phyloP scores from a whole-genome alignment of 2,113 vertebrate genomes.

The Pimephales promelas region DNA sequence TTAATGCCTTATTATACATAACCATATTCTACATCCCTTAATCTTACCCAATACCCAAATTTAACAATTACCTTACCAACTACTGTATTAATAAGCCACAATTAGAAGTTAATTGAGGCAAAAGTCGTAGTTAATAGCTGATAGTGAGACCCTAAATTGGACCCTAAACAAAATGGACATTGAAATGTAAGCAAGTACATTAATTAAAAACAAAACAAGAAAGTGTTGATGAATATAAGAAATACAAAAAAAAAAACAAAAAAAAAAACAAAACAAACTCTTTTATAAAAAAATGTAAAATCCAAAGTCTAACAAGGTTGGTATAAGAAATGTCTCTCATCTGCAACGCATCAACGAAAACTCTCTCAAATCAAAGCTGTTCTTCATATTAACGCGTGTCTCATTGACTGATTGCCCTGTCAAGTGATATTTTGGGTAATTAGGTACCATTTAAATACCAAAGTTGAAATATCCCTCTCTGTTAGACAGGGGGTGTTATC shows the following conservation, averaged over 20 bases:
- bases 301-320: background rate
- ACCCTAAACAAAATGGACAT: too few relatives aligned
- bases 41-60: too few relatives aligned
- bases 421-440: slow-evolving; percentile 60
- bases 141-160: too few relatives aligned
- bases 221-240: background rate
- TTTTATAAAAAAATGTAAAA: background rate
- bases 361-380: slow-evolving; percentile 44
- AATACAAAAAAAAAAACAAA: background rate
- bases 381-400: slow-evolving; percentile 50
- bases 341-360: background rate
- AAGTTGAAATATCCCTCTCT: slow-evolving; percentile 60
- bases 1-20: too few relatives aligned
- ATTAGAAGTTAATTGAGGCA: too few relatives aligned
- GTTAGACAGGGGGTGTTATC: slow-evolving; percentile 69
- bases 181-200: too few relatives aligned
- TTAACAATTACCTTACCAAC: too few relatives aligned
- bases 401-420: slow-evolving; percentile 47
- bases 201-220: background rate
- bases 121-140: too few relatives aligned
- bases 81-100: too few relatives aligned
- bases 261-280: background rate
- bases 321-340: slow-evolving; percentile 11
- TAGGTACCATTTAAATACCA: slow-evolving; percentile 64
- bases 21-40: too few relatives aligned